A percentile compares a stretch with the other conserved stretches of the same genome.
Evolutionary conservation across 2,113 vertebrate species (phyloP).

Genomic region (Salminus brasiliensis): DNA sequence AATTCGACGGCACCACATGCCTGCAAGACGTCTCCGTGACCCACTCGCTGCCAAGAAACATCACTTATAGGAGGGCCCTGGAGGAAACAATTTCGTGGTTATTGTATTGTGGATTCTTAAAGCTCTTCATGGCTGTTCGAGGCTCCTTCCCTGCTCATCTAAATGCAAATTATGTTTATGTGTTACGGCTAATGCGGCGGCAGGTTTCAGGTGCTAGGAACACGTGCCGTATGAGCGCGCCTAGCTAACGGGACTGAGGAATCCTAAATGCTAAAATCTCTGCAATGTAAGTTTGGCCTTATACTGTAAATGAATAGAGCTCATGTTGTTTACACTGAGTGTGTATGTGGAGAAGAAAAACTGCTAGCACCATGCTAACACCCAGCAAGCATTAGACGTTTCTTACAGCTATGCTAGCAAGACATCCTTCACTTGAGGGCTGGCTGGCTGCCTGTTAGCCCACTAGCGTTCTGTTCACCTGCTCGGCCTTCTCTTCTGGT

Average conservation of each 20-base stretch:
- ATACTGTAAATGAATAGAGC: too few species aligned
- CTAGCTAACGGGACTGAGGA: conserved; percentile 10
- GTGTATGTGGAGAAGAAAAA: too few species aligned
- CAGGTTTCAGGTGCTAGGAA: conserved; percentile 29
- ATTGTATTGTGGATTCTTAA: conserved; percentile 42
- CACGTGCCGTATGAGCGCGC: conserved; percentile 28
- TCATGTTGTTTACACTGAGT: too few species aligned
- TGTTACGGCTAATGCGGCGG: conserved; percentile 34
- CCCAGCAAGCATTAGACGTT: too few species aligned
- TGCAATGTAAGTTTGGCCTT: neutral
- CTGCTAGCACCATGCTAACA: too few species aligned
- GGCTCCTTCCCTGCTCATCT: conserved; percentile 58
- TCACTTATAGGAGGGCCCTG: conserved; percentile 41
- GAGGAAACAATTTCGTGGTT: conserved; percentile 59
- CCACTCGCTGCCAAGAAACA: conserved; percentile 37
- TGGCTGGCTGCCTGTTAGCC: too few species aligned
- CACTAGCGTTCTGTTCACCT: too few species aligned
- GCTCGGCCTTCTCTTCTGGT: too few species aligned
- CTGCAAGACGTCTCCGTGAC: conserved; percentile 53
- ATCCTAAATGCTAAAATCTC: neutral
- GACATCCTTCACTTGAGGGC: too few species aligned
- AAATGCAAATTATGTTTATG: conserved; percentile 65
- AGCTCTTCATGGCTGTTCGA: conserved; percentile 43
- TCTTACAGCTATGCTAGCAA: too few species aligned
- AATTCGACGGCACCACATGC: conserved; percentile 59